Evolutionary conservation across 2,888 invertebrate species (phyloP), one percentile per base, ranked within the genome.

Genomic region (Conus canariensis): DNA sequence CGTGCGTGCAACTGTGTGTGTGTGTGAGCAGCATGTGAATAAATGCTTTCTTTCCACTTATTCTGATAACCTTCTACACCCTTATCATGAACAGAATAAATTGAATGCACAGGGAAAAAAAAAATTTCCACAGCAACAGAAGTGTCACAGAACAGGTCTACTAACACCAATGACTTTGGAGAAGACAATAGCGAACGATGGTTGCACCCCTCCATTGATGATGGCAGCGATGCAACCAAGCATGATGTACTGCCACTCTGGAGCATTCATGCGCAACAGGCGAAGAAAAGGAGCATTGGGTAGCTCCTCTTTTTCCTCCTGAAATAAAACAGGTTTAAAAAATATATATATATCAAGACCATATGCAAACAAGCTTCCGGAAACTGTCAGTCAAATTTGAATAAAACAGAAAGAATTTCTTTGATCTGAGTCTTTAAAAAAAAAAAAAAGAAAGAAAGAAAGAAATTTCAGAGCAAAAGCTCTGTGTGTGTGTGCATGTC

Each of bases 161-260:
- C 95, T 92, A 94, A 96, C 96, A 30, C 94, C 94, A 14, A 96
- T 92, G 82, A 96, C 93, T 92, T 96, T 95, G 92, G 96, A 96
- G 91, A 97, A 97, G 58, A 97, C 94, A 60, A 96, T 92, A n/a
- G 97, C 96, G 94, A 97, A 97, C 58, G 96, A 95, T 5, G 97
- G 97, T 93, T 96, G 96, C 9, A 96, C 95, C 10, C 95, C 95
- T 10, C 97, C 97, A 90, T 95, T 95, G 56, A 97, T 91, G 10
- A 95, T 88, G 56, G 96, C 94, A 1, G 95, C 96, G 64, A 96
- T 87, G 89, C 96, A 95, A 5, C 96, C 97, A 7, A 96, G 67
- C 19, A 95, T 19, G 56, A 97, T 95, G 90, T 92, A 95, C 14
- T 88, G 91, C 96, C 96, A 96, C 92, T 97, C 96, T 0, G 96